Evolutionary conservation across 2,113 vertebrate genomes (phyloP).

Genomic region (Oncorhynchus nerka): DNA sequence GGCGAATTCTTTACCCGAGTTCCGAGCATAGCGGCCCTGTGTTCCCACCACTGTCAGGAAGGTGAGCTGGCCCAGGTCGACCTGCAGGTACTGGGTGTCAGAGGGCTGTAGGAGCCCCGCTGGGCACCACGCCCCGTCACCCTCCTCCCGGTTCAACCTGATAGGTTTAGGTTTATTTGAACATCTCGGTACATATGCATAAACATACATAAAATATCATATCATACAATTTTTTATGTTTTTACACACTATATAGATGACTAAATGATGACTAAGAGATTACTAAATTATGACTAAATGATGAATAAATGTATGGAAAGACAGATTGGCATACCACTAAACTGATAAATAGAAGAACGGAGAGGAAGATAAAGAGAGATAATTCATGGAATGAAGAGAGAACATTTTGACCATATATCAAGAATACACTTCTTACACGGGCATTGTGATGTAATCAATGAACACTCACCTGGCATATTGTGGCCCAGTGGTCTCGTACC

Average conservation of each 20-base stretch:
- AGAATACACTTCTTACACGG: background rate
- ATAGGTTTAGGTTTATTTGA: too few relatives aligned
- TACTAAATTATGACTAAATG: too few relatives aligned
- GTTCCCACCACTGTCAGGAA: conserved; percentile 88
- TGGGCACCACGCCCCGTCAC: conserved; percentile 91
- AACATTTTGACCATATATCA: too few relatives aligned
- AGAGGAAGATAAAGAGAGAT: background rate
- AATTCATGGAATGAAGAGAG: background rate
- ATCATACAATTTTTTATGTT: too few relatives aligned
- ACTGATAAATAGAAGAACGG: too few relatives aligned
- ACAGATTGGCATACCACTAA: too few relatives aligned
- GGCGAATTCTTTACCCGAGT: conserved; percentile 84
- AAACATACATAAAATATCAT: too few relatives aligned
- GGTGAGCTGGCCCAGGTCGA: conserved; percentile 81
- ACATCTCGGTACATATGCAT: too few relatives aligned
- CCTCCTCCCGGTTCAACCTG: conserved; percentile 84
- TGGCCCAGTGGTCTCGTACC: conserved; percentile 85
- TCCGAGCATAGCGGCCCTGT: conserved; percentile 84
- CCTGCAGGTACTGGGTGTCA: conserved; percentile 86
- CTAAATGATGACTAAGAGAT: too few relatives aligned
- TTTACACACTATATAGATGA: too few relatives aligned
- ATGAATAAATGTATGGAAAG: too few relatives aligned
- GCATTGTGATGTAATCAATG: background rate
- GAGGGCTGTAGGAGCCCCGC: conserved; percentile 79
- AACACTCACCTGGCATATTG: conserved; percentile 80